These are phyloP conservation scores for Ferdinandea cuprea DNA, from an alignment of 2,888 invertebrate genomes.

Conservation along the genomic window DNA sequence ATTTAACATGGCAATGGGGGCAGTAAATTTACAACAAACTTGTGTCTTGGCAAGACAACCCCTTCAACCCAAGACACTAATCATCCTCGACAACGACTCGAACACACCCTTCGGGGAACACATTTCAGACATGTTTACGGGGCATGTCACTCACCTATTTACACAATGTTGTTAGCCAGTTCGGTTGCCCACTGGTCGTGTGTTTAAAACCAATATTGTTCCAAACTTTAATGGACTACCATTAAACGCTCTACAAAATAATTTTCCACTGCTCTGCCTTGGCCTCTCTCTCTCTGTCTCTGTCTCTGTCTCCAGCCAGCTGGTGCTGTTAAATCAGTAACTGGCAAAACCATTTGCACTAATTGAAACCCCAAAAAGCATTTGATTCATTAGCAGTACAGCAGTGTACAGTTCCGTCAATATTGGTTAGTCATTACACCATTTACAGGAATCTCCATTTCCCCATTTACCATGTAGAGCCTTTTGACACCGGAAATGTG, in stretches of 20 bases:
- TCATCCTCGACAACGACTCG: no score
- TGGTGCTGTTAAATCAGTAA: slow-evolving; percentile 16
- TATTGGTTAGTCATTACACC: slow-evolving; percentile 61
- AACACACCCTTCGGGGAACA: background rate
- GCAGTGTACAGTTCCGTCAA: slow-evolving; percentile 37
- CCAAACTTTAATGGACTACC: background rate
- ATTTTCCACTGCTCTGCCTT: background rate
- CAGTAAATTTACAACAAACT: no score
- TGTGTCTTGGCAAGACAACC: no score
- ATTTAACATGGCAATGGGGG: no score
- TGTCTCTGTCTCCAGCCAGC: background rate
- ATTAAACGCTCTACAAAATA: slow-evolving; percentile 1
- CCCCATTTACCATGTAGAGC: background rate
- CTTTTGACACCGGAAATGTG: slow-evolving; percentile 52
- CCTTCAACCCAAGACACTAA: no score
- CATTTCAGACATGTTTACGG: background rate
- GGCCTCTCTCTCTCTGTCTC: no score
- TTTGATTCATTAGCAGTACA: slow-evolving; percentile 66
- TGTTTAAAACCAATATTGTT: background rate
- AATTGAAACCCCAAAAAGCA: slow-evolving; percentile 70
- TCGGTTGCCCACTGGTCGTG: background rate
- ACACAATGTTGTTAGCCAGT: background rate
- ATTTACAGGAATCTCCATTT: slow-evolving; percentile 36
- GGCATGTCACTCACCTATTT: background rate
- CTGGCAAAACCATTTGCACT: slow-evolving; percentile 64